A percentile compares a stretch with the other conserved stretches of the same genome.
Evolutionary conservation across 2,888 invertebrate genomes (phyloP).

Genomic region (Scaptodrosophila latifasciaeformis): DNA sequence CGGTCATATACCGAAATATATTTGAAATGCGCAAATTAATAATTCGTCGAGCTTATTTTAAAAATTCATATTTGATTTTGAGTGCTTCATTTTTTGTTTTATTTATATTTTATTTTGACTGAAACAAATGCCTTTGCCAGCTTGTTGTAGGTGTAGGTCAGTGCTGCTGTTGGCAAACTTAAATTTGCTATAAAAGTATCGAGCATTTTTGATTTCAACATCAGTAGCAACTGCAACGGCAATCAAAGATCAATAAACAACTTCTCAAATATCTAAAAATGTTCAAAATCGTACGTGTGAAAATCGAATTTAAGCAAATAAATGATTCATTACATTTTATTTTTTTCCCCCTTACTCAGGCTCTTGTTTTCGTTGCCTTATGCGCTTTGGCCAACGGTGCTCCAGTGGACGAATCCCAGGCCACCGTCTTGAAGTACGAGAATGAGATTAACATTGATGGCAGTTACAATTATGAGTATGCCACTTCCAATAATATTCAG

Average conservation of each 20-base stretch:
- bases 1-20: slow-evolving; percentile 61
- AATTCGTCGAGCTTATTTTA: slow-evolving; percentile 39
- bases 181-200: slow-evolving; percentile 45
- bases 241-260: slow-evolving; percentile 10
- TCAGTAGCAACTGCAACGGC: slow-evolving; percentile 47
- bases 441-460: slow-evolving; percentile 71
- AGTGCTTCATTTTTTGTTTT: slow-evolving; percentile 22
- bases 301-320: background rate
- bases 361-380: slow-evolving; percentile 38
- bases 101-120: background rate
- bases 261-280: slow-evolving; percentile 32
- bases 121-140: background rate
- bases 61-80: slow-evolving; percentile 36
- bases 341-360: slow-evolving; percentile 14
- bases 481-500: slow-evolving; percentile 79
- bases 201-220: slow-evolving; percentile 31
- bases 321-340: slow-evolving; percentile 11
- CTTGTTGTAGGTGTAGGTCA: slow-evolving; percentile 61
- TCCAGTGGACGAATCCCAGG: slow-evolving; percentile 55
- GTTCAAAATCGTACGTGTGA: slow-evolving; percentile 56
- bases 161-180: slow-evolving; percentile 15
- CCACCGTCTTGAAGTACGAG: slow-evolving; percentile 48
- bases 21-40: slow-evolving; percentile 52
- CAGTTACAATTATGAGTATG: slow-evolving; percentile 75
- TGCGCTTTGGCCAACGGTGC: slow-evolving; percentile 31